Evolutionary conservation across 2,113 vertebrate genomes (phyloP).

Genomic region (Crotalus tigris): DNA sequence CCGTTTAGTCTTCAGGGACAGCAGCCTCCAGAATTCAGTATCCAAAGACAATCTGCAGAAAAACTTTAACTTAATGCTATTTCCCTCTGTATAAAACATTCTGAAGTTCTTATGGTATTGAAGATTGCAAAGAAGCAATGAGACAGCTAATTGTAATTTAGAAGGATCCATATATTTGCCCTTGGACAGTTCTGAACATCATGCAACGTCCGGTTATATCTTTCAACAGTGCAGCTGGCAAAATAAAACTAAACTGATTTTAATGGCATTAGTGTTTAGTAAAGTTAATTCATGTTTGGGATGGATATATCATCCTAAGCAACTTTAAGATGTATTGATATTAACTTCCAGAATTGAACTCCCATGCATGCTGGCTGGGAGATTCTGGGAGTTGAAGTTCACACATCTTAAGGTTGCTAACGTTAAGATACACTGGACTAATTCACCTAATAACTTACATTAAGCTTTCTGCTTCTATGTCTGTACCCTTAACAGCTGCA

Average conservation of each 20-base stretch:
- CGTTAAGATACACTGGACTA: neutral
- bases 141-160: slow-evolving; percentile 25
- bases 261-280: neutral
- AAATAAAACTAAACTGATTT: neutral
- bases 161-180: slow-evolving; percentile 35
- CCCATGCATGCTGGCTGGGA: neutral
- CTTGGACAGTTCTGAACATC: slow-evolving; percentile 7
- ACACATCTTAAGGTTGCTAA: neutral
- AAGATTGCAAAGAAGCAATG: slow-evolving; percentile 42
- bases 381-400: neutral
- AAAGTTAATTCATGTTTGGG: neutral
- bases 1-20: slow-evolving; percentile 61
- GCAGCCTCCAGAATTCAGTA: slow-evolving; percentile 41
- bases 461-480: neutral
- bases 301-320: neutral
- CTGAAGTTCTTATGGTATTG: slow-evolving; percentile 42
- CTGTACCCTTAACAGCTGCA: neutral
- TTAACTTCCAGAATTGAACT: neutral
- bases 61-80: slow-evolving; percentile 34
- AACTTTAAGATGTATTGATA: neutral
- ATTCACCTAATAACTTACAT: neutral
- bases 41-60: slow-evolving; percentile 51
- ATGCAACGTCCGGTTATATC: neutral
- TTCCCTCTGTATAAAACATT: slow-evolving; percentile 39
- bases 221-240: neutral